phyloP scores from a whole-genome alignment of 2,113 vertebrate species.

The Piprites chloris region DNA sequence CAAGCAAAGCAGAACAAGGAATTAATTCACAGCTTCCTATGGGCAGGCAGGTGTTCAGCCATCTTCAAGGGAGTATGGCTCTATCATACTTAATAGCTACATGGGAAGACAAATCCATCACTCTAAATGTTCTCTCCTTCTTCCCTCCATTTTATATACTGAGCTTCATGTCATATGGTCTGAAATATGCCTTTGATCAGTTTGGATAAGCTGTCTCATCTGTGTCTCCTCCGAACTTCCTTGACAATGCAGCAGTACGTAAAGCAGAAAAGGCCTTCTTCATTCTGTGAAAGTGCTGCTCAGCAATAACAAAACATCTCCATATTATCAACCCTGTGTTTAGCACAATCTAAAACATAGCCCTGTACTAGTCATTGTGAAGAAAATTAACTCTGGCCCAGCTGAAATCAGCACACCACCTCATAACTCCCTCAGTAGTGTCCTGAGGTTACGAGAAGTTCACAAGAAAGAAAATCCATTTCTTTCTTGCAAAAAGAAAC shows the following conservation, averaged over 20 bases:
- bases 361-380: not conserved
- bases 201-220: fast-evolving
- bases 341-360: not conserved
- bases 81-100: not conserved
- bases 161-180: fast-evolving
- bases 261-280: not conserved
- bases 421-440: not conserved
- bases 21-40: not conserved
- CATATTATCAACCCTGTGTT: not conserved
- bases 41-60: not conserved
- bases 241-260: not conserved
- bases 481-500: no score
- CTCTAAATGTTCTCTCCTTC: not conserved
- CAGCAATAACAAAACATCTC: not conserved
- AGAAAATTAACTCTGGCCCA: not conserved
- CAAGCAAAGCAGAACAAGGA: not conserved
- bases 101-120: not conserved
- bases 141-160: not conserved
- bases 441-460: not conserved
- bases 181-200: not conserved
- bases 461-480: not conserved
- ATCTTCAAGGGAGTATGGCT: not conserved
- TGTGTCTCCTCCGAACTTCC: not conserved
- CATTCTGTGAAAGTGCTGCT: not conserved
- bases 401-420: not conserved